phyloP scores from a whole-genome alignment of 2,113 vertebrate species.

The Gallinago media region DNA sequence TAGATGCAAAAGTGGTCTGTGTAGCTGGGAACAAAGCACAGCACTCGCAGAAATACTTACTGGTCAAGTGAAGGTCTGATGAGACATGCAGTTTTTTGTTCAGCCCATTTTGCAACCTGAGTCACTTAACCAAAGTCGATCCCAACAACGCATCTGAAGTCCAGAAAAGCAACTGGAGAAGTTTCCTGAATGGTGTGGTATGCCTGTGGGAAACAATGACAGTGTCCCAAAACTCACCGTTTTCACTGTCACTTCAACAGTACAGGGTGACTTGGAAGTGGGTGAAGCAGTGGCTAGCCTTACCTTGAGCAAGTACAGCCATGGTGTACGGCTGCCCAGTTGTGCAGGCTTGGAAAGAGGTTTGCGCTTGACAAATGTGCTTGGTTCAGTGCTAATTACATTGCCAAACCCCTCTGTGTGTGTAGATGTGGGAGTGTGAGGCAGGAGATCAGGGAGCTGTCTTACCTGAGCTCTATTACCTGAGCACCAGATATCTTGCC shows the following conservation, averaged over 20 bases:
- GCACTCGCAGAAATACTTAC: accelerated
- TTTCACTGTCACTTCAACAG: not conserved
- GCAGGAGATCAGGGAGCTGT: not conserved
- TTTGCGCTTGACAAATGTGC: not conserved
- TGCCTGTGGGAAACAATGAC: not conserved
- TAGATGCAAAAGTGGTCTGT: not conserved
- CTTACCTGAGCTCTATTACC: not conserved
- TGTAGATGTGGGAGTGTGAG: not conserved
- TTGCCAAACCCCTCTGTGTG: not conserved
- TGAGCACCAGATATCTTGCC: not conserved
- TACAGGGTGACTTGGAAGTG: not conserved
- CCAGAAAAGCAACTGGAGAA: not conserved
- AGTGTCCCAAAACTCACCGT: not conserved
- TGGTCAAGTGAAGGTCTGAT: not conserved
- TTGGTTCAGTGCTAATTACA: not conserved
- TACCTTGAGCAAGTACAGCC: not conserved
- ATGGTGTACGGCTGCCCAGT: not conserved
- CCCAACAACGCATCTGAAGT: not conserved
- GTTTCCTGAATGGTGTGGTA: not conserved
- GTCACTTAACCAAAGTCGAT: not conserved
- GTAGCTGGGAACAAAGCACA: not conserved
- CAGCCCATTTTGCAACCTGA: not conserved
- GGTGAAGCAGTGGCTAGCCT: not conserved
- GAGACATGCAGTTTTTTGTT: not conserved
- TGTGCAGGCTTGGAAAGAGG: not conserved